phyloP scores from a whole-genome alignment of 2,113 vertebrate species.

The Burhinus oedicnemus region DNA sequence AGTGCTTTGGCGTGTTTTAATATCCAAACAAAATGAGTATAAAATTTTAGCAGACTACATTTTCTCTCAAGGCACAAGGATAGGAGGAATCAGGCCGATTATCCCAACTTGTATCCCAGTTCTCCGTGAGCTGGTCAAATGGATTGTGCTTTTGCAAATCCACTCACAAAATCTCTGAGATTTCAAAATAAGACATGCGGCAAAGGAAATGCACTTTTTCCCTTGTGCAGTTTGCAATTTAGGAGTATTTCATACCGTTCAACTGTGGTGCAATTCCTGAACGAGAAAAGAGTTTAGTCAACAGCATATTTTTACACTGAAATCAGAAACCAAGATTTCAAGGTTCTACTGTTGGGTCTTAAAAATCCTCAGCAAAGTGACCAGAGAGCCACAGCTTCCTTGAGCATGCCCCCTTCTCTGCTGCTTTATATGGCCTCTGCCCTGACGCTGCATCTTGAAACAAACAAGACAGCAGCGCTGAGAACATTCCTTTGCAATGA shows the following conservation, averaged over 20 bases:
- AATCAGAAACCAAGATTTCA: constrained; percentile 23
- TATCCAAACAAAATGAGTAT: neutral
- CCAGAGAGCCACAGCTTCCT: constrained; percentile 4
- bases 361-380: neutral
- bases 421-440: constrained; percentile 37
- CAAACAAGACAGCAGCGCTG: constrained; percentile 42
- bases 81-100: neutral
- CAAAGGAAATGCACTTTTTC: neutral
- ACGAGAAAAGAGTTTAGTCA: neutral
- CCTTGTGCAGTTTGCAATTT: neutral
- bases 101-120: neutral
- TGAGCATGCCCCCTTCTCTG: neutral
- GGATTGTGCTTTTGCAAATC: neutral
- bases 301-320: neutral
- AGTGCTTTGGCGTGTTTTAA: neutral
- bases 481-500: constrained; percentile 65
- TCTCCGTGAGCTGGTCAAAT: neutral
- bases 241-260: neutral
- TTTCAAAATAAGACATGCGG: neutral
- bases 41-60: neutral
- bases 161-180: neutral
- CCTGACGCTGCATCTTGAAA: neutral
- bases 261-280: neutral
- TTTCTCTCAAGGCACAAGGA: neutral
- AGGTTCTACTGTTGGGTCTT: neutral